Percentiles rank a stretch among this genome's conserved stretches.
These are phyloP conservation scores for Falco cherrug DNA, from an alignment of 2,797 vertebrate genomes.

Conservation along the genomic window DNA sequence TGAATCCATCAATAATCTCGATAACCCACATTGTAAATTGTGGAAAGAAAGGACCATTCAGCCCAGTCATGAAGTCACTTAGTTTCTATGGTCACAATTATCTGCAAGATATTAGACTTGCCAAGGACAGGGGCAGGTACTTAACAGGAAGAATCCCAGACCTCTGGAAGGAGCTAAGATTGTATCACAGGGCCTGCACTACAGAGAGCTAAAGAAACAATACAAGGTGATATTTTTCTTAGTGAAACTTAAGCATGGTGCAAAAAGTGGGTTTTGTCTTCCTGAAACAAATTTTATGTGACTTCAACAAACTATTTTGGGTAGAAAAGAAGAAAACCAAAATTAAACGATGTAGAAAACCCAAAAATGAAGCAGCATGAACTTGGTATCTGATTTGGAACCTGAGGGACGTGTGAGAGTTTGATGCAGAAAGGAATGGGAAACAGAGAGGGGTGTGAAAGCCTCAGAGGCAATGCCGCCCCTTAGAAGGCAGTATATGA, in stretches of 20 bases:
- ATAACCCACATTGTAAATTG: not conserved
- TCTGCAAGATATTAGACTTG: not conserved
- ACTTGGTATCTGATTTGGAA: not conserved
- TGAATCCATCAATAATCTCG: not conserved
- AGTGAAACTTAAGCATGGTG: not conserved
- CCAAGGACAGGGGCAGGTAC: not conserved
- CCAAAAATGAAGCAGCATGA: not conserved
- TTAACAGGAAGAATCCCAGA: not conserved
- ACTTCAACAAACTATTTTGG: not conserved
- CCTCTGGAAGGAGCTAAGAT: not conserved
- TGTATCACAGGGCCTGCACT: not conserved
- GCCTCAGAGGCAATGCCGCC: not conserved
- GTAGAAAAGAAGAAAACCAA: not conserved
- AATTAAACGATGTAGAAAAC: not conserved
- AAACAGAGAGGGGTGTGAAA: not conserved
- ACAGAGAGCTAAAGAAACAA: not conserved
- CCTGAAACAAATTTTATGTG: not conserved
- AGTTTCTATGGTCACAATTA: not conserved
- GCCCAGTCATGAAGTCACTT: not conserved
- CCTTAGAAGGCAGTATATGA: not conserved
- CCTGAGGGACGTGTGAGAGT: not conserved
- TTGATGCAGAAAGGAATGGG: not conserved
- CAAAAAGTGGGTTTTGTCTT: not conserved
- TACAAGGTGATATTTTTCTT: not conserved
- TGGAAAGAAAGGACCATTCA: not conserved